Evolutionary conservation across 2,797 vertebrate genomes (phyloP), one percentile per base, ranked within the genome.

Genomic region (Basileuterus tristriatus): DNA sequence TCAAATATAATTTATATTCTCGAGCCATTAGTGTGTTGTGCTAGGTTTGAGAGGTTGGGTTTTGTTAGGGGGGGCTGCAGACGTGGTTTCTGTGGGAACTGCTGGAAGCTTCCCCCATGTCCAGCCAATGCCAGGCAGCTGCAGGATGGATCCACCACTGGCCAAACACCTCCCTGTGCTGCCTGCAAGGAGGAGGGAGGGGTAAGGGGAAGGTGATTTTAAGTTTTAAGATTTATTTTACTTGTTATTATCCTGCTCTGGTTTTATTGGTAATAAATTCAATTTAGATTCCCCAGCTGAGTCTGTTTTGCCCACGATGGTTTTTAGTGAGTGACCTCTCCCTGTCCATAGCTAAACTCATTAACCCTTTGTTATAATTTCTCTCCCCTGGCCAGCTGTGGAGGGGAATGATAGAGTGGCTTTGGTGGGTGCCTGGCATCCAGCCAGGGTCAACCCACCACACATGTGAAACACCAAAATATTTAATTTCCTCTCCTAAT

Each of bases 1-100:
- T 67, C 74, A 77, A 93, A 64, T 55, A 21, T 29, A 62, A 77
- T 89, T 92, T 89, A 49, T 92, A 44, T 74, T 76, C 55, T 80
- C 22, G 58, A 81, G 29, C 44, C 52, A 55, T 69, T 89, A 49
- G 23, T 1, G 0, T 47, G 55, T 18, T 69, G 34, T 53, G 24
- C 22, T 47, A 18, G 64, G 41, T 47, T 63, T 41, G 21, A 26
- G 56, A 19, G 26, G 49, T 43, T 26, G 30, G 26, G 72, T 30
- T 69, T 69, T 22, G 64, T 24, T 22, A 2, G 14, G 74, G 6
- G 29, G 24, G 21, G 15, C 30, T 62, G 19, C 49, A 55, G 83
- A 17, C 0, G 2, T 46, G 39, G 47, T 23, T 53, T 62, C 34
- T 77, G 24, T 50, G 18, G 37, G 36, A 30, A 74, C 21, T 74